These are phyloP conservation scores for Lycaena phlaeas DNA, from an alignment of 2,888 invertebrate species.

Conservation along the genomic window DNA sequence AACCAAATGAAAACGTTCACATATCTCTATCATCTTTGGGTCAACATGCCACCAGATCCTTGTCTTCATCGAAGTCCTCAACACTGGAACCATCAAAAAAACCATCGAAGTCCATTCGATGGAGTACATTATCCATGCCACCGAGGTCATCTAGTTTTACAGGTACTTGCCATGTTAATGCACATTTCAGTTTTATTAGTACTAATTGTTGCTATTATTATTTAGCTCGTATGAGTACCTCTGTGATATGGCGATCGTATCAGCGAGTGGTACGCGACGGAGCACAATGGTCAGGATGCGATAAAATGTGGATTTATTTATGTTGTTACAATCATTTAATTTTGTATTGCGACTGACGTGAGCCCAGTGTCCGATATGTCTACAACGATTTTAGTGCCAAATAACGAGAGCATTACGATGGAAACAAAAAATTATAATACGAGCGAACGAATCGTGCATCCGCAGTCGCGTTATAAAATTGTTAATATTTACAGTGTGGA, in stretches of 20 bases:
- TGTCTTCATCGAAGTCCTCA: constrained; percentile 39
- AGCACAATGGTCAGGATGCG: constrained; percentile 57
- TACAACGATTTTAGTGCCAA: constrained; percentile 26
- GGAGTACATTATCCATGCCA: constrained; percentile 43
- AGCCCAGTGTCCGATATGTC: constrained; percentile 34
- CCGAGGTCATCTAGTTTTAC: constrained; percentile 12
- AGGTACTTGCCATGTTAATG: constrained; percentile 5
- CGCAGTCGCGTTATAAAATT: constrained; percentile 27
- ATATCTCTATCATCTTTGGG: constrained; percentile 32
- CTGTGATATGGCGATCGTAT: constrained; percentile 32
- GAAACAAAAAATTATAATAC: not conserved
- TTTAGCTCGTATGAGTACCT: constrained; percentile 23
- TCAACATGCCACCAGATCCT: constrained; percentile 26
- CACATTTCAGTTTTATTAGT: constrained; percentile 15
- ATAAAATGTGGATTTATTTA: constrained; percentile 54
- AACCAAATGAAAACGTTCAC: constrained; percentile 25
- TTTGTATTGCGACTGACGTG: constrained; percentile 29
- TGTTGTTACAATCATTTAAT: constrained; percentile 34
- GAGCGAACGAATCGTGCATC: constrained; percentile 4
- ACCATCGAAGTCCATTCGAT: constrained; percentile 37
- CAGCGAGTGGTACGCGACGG: constrained; percentile 39
- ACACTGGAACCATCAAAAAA: constrained; percentile 20
- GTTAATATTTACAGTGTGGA: constrained; percentile 43
- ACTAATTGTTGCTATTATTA: constrained; percentile 29
- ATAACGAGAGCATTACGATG: not conserved